Percentiles rank a stretch among this genome's conserved stretches.
Evolutionary conservation across 2,797 vertebrate genomes (phyloP).

Genomic region (Natrix natrix): DNA sequence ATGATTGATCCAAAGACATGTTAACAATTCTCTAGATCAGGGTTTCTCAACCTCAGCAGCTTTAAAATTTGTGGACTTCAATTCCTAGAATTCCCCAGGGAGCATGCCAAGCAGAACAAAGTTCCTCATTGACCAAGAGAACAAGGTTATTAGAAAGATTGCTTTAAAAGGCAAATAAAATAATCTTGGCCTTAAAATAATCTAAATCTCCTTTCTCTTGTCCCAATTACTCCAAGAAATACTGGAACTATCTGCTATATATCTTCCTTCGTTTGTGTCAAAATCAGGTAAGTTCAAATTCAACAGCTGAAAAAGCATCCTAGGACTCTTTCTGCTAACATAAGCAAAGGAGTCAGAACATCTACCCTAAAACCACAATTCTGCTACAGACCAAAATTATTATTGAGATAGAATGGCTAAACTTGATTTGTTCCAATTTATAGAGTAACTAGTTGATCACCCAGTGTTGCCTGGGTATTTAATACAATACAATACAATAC

Average conservation of each 20-base stretch:
- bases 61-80: neutral
- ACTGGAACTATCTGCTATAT: neutral
- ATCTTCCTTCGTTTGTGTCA: neutral
- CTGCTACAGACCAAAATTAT: neutral
- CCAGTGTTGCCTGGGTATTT: too few relatives aligned
- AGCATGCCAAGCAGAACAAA: neutral
- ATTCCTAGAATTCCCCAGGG: too few relatives aligned
- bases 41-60: neutral
- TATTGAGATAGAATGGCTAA: neutral
- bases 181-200: neutral
- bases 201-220: neutral
- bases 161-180: neutral
- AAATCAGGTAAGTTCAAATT: neutral
- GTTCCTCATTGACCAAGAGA: neutral
- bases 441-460: neutral
- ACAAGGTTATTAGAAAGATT: neutral
- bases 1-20: too few relatives aligned
- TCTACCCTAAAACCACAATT: neutral
- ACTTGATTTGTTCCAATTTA: neutral
- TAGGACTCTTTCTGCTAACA: neutral
- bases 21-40: too few relatives aligned
- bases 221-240: neutral
- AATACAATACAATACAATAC: too few relatives aligned
- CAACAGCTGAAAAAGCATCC: neutral
- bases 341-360: neutral